Conservation (phyloP, 37 sponge, comb jelly and placozoan genomes). For the Hexactinellida sp. region DNA sequence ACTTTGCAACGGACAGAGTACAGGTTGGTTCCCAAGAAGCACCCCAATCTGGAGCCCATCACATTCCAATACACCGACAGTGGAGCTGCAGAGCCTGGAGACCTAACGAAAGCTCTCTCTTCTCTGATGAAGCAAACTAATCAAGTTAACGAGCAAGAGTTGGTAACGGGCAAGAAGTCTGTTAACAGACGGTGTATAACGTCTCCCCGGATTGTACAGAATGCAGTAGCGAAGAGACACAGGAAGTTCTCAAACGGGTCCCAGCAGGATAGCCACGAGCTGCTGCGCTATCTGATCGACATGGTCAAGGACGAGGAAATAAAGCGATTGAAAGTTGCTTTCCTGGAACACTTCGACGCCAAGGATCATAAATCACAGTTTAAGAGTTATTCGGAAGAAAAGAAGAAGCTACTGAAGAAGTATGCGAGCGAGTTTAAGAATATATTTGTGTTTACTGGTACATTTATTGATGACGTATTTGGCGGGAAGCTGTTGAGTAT, state of each 20-base stretch:
- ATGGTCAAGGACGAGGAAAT: slow-evolving; percentile 53
- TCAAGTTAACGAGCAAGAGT: not conserved
- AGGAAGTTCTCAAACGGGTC: not conserved
- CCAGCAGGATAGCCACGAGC: slow-evolving; percentile 90
- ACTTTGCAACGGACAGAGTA: not conserved
- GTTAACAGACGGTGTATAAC: not conserved
- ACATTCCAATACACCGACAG: not conserved
- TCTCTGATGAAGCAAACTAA: not conserved
- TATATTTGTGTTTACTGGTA: slow-evolving; percentile 17
- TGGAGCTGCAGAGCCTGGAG: not conserved
- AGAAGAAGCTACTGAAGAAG: not conserved
- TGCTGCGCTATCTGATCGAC: slow-evolving; percentile 62
- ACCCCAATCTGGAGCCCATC: not conserved
- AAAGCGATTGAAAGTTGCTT: slow-evolving; percentile 17
- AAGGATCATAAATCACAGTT: not conserved
- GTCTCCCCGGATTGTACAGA: not conserved
- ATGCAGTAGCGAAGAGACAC: not conserved
- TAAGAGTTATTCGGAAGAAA: not conserved
- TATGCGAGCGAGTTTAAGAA: not conserved
- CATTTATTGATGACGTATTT: slow-evolving; percentile 76
- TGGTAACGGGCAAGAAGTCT: not conserved
- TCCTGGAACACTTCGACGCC: not conserved
- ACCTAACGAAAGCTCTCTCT: not conserved
- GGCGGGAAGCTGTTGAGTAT: slow-evolving; percentile 61
- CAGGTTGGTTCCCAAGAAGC: not conserved